These are phyloP conservation scores for Muscidifurax raptorellus DNA, from an alignment of 1,140 invertebrate species.

Conservation along the genomic window DNA sequence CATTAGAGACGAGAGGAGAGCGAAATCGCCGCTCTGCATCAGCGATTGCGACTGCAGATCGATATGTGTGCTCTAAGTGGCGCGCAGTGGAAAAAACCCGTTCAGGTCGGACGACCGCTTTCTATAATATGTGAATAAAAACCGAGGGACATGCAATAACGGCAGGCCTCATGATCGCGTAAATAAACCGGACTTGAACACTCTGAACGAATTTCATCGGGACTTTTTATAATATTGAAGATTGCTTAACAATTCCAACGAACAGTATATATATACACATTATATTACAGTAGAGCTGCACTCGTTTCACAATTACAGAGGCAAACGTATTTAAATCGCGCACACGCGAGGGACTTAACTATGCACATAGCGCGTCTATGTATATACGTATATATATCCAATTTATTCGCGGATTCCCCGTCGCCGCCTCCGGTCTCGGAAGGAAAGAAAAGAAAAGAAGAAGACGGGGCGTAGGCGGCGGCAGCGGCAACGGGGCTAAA, in stretches of 20 bases:
- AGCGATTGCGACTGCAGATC: background rate
- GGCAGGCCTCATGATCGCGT: too few species aligned
- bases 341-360: background rate
- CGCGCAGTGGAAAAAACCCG: background rate
- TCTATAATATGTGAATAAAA: too few species aligned
- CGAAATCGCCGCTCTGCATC: background rate
- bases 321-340: conserved; percentile 31
- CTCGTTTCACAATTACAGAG: conserved; percentile 25
- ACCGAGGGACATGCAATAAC: too few species aligned
- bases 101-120: background rate
- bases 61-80: conserved; percentile 13
- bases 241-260: background rate
- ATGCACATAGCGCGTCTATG: background rate
- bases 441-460: conserved; percentile 13
- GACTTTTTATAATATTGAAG: too few species aligned
- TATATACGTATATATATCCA: background rate
- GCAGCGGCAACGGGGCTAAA: background rate
- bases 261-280: background rate
- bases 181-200: too few species aligned
- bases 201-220: too few species aligned
- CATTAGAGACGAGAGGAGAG: background rate
- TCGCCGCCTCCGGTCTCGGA: too few species aligned
- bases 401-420: conserved; percentile 28
- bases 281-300: background rate
- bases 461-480: too few species aligned